phyloP scores from a whole-genome alignment of 2,113 vertebrate species.

The Mastomys coucha region DNA sequence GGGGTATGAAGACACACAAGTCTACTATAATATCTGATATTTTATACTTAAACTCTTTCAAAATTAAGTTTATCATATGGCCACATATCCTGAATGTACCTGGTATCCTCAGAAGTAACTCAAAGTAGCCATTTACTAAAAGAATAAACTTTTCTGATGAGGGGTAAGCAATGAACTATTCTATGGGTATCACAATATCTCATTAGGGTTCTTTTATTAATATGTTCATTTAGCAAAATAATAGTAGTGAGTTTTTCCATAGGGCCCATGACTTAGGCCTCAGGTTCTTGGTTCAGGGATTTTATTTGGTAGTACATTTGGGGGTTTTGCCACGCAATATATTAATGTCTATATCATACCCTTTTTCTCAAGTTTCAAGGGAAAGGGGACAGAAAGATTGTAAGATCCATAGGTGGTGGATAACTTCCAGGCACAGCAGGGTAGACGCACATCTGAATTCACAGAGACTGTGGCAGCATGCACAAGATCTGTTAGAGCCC shows the following conservation, averaged over 20 bases:
- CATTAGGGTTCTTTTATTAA: neutral
- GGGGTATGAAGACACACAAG: neutral
- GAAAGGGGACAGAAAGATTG: neutral
- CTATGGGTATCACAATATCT: neutral
- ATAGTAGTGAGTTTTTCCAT: neutral
- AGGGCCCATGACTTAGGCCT: neutral
- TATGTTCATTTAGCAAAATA: neutral
- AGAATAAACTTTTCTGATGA: neutral
- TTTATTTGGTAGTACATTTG: neutral
- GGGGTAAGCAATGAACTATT: neutral
- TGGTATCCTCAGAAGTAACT: neutral
- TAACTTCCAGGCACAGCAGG: neutral
- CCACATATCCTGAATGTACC: neutral
- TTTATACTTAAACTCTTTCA: neutral
- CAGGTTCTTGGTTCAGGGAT: neutral
- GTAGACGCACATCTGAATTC: neutral
- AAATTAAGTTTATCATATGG: neutral
- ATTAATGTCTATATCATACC: neutral
- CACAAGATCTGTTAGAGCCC: neutral
- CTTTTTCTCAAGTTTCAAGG: neutral
- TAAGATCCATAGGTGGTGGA: neutral
- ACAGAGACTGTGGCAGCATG: neutral
- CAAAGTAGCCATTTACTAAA: neutral
- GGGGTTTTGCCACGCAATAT: neutral
- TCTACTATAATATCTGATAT: neutral